phyloP scores from a whole-genome alignment of 2,888 invertebrate species.

The Lymantria dispar region DNA sequence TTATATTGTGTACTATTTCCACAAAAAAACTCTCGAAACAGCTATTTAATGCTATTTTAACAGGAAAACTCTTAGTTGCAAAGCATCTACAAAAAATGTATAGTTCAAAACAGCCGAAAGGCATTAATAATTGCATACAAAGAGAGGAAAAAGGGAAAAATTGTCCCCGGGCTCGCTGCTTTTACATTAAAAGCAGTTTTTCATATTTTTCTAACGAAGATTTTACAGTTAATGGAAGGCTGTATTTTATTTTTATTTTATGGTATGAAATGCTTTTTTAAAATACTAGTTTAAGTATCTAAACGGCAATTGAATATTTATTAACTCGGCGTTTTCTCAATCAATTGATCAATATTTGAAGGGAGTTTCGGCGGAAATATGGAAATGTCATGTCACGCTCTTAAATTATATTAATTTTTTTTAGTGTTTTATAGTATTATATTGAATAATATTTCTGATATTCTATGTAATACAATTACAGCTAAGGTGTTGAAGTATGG shows the following conservation, averaged over 20 bases:
- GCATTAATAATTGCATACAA: slow-evolving; percentile 8
- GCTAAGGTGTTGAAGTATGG: too few species aligned
- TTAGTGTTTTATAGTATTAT: too few species aligned
- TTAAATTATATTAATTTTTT: too few species aligned
- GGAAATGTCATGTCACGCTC: too few species aligned
- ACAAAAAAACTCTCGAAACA: too few species aligned
- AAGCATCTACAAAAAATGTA: background rate
- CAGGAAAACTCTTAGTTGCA: background rate
- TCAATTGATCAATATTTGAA: too few species aligned
- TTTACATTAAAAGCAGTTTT: slow-evolving; percentile 8
- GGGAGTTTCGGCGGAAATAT: too few species aligned
- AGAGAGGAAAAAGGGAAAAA: slow-evolving; percentile 2
- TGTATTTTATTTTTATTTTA: background rate
- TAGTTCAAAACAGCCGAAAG: slow-evolving; percentile 1
- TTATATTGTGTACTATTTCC: too few species aligned
- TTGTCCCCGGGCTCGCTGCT: background rate
- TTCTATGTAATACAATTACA: too few species aligned
- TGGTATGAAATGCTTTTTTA: background rate
- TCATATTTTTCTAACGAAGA: slow-evolving; percentile 5
- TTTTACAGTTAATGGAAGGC: background rate
- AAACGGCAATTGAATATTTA: too few species aligned
- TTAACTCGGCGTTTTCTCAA: too few species aligned
- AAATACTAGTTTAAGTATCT: background rate
- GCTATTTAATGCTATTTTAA: background rate
- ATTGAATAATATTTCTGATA: too few species aligned